Conservation (phyloP, 2,797 vertebrate species). For the Tiaroga cobitis region DNA sequence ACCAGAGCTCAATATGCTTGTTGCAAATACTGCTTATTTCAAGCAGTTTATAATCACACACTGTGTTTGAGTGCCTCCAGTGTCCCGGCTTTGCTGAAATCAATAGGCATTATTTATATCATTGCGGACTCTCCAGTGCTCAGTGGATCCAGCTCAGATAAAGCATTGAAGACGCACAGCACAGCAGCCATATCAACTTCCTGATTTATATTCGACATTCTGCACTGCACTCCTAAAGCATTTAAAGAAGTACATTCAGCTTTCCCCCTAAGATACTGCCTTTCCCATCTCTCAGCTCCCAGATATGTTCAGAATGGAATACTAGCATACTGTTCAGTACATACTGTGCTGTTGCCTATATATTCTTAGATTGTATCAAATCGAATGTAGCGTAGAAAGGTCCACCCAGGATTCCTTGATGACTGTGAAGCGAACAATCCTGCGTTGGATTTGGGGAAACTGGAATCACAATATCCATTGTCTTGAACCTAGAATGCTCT, state of each 20-base stretch:
- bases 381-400: background rate
- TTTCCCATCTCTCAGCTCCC: background rate
- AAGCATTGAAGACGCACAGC: constrained; percentile 70
- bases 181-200: constrained; percentile 76
- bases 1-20: background rate
- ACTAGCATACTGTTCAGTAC: background rate
- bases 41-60: constrained; percentile 1
- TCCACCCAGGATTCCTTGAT: background rate
- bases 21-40: constrained; percentile 6
- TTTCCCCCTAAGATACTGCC: constrained; percentile 18
- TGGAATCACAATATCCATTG: background rate
- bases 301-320: background rate
- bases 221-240: constrained; percentile 57
- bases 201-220: constrained; percentile 72
- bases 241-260: constrained; percentile 72
- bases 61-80: constrained; percentile 22
- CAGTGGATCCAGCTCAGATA: constrained; percentile 73
- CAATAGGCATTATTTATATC: constrained; percentile 69
- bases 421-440: background rate
- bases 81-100: constrained; percentile 58
- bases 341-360: background rate
- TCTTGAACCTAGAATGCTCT: constrained; percentile 4
- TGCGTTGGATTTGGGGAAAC: background rate
- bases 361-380: background rate
- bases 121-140: constrained; percentile 67